phyloP scores from a whole-genome alignment of 2,797 vertebrate genomes.

The Chromobotia macracanthus region DNA sequence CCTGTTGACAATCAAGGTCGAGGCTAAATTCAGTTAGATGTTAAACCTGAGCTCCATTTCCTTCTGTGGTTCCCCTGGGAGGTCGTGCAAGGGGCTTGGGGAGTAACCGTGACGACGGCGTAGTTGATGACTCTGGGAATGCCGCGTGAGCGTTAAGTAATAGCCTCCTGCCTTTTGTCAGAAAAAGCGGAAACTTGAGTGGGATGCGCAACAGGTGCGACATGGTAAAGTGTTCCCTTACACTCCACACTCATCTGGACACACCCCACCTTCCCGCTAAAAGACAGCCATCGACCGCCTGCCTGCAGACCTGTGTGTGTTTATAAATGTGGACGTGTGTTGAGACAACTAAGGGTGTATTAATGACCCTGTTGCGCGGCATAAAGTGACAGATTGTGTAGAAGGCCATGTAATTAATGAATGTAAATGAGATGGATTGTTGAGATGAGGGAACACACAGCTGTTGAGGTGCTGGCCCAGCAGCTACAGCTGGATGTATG shows the following conservation, averaged over 20 bases:
- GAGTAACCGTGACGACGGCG: conserved; percentile 26
- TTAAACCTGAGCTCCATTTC: neutral
- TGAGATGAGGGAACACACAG: conserved; percentile 52
- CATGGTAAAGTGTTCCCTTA: conserved; percentile 40
- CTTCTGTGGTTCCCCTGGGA: conserved; percentile 5
- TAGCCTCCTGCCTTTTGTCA: conserved; percentile 61
- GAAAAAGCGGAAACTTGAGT: conserved; percentile 48
- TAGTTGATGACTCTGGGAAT: conserved; percentile 36
- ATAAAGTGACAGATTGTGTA: neutral
- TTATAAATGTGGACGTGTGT: neutral
- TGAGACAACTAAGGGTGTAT: neutral
- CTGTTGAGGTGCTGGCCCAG: conserved; percentile 53
- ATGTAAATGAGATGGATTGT: conserved; percentile 17
- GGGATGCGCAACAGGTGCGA: conserved; percentile 48
- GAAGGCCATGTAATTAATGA: neutral
- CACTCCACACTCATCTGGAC: conserved; percentile 7
- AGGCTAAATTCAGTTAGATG: neutral
- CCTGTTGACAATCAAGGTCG: neutral
- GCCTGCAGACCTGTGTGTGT: neutral
- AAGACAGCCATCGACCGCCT: neutral
- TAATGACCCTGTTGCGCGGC: neutral
- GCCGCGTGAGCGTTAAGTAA: conserved; percentile 72
- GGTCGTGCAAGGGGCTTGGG: neutral
- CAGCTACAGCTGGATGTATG: conserved; percentile 1
- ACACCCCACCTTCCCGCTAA: neutral